A percentile compares a stretch with the other conserved stretches of the same genome.
Conservation (phyloP, 1,140 invertebrate species). For the Heliconius hermathena region DNA sequence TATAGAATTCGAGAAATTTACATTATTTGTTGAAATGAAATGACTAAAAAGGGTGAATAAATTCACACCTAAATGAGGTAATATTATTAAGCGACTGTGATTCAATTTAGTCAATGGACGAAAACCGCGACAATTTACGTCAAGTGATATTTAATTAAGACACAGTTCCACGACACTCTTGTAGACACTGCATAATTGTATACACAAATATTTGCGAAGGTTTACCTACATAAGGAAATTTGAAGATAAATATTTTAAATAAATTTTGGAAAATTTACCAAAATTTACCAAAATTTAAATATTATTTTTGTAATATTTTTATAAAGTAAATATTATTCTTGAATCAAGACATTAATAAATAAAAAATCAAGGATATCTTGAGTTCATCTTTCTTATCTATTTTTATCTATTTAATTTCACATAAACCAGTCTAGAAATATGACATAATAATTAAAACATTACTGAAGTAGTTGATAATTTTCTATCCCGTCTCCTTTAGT, state of each 20-base stretch:
- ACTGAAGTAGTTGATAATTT: no score
- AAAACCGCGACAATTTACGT: constrained; percentile 42
- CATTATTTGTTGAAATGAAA: neutral
- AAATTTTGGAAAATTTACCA: no score
- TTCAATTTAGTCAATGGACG: constrained; percentile 66
- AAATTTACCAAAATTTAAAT: neutral
- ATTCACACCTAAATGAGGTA: constrained; percentile 44
- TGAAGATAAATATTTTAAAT: neutral
- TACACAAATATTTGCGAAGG: constrained; percentile 5
- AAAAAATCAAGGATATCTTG: no score
- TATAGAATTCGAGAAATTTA: no score
- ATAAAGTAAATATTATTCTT: neutral
- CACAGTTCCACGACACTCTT: constrained; percentile 20
- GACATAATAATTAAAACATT: no score
- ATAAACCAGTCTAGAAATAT: no score
- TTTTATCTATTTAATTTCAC: no score
- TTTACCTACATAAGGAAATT: neutral
- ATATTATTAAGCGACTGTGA: constrained; percentile 51
- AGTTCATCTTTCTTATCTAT: no score
- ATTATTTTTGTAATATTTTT: no score
- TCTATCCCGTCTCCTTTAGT: no score
- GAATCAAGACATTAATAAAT: neutral
- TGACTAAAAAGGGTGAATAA: constrained; percentile 28
- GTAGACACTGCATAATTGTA: neutral
- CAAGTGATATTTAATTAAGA: constrained; percentile 44